Evolutionary conservation across 92 coral and sea anemone genomes (phyloP), one percentile per base, ranked within the genome.

Genomic region (Palythoa grandiflora): DNA sequence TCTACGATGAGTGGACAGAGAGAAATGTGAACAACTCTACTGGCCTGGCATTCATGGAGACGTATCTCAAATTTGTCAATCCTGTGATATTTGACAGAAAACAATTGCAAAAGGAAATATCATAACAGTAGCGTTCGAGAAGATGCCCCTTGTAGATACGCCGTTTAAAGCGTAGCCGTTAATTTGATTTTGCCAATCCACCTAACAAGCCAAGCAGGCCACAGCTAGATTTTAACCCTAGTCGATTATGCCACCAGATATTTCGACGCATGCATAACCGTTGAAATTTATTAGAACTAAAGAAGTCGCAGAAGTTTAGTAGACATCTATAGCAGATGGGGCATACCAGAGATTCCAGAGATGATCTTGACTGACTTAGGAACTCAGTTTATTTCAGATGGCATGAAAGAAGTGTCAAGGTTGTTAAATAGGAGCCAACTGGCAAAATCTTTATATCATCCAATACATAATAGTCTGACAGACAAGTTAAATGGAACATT

Each of bases 151-250:
- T 17, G 83, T 72, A 83, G 83, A 73, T 14, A 51, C 73, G 53
- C 89, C 92, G 36, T 89, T 89, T 48, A 78, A 73, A 2, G 92
- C 13, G 90, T 90, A n/a, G 92, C 92, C 17, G 83, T 90, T 21
- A 89, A 89, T 51, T 60, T 83, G 36, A 51, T 89, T 38, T 3
- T 3, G 48, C 48, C 48, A 3, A 44, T 44, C 6, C 6, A 44
- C 6, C 48, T 1, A 44, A 3, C 48, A 3, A 44, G 48, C 6
- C 1, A 3, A 3, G 48, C 55, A 1, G 91, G 90, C 12, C 83
- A 91, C 50, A 13, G 92, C 19, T 91, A 88, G 68, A 88, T 88
- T 17, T 77, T 85, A 5, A 85, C 88, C 11, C 16, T 89, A 1
- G 84, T 83, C 21, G 91, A 89, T 35, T 88, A 88, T 80, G 91